These are phyloP conservation scores for Xestia ashworthii DNA, from an alignment of 2,888 invertebrate species.

Conservation along the genomic window DNA sequence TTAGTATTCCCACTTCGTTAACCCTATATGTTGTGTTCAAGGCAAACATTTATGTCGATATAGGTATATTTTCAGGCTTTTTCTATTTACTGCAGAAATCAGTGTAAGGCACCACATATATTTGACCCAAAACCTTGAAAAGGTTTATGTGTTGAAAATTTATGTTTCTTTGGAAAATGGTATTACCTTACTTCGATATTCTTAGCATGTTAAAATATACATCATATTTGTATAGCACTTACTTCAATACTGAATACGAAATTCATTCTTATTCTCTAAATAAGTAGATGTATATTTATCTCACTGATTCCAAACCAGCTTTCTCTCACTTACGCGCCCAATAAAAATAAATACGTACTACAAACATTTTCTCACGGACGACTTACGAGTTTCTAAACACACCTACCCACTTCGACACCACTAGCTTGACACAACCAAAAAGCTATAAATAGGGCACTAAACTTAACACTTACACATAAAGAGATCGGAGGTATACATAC, in stretches of 20 bases:
- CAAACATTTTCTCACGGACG: constrained; percentile 67
- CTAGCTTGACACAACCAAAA: constrained; percentile 80
- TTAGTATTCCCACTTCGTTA: constrained; percentile 16
- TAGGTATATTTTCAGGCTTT: background rate
- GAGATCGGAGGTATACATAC: constrained; percentile 82
- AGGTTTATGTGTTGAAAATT: background rate
- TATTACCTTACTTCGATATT: background rate
- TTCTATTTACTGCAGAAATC: background rate
- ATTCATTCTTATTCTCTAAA: background rate
- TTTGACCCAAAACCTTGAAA: background rate
- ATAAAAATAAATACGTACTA: constrained; percentile 53
- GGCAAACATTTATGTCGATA: background rate
- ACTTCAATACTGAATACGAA: background rate
- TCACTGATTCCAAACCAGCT: constrained; percentile 26
- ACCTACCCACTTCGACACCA: constrained; percentile 55
- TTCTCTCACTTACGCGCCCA: constrained; percentile 43
- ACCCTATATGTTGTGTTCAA: constrained; percentile 21
- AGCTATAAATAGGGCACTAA: constrained; percentile 86
- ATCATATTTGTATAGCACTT: too few relatives aligned
- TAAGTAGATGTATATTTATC: constrained; percentile 21
- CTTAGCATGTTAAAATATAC: background rate
- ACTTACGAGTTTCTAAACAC: constrained; percentile 65
- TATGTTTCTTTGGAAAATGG: background rate
- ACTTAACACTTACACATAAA: constrained; percentile 88
- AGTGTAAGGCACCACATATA: background rate